These are phyloP conservation scores for Okamejei kenojei DNA, from an alignment of 2,797 vertebrate species.

Conservation along the genomic window DNA sequence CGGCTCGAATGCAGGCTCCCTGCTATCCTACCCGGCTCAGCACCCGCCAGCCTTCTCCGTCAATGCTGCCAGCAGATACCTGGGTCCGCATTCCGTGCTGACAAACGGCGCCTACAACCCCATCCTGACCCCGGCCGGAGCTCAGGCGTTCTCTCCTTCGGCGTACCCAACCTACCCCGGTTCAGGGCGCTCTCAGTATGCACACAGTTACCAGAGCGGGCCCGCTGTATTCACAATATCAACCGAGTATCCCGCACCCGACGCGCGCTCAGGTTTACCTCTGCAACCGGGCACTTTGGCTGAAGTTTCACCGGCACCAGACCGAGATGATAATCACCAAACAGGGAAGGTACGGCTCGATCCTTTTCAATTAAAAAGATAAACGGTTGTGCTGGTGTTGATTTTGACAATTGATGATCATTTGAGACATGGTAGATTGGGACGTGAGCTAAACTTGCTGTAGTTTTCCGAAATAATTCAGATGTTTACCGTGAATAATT, in stretches of 20 bases:
- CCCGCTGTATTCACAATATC: slow-evolving; percentile 65
- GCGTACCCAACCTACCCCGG: slow-evolving; percentile 20
- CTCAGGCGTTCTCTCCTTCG: slow-evolving; percentile 12
- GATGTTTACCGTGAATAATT: not conserved
- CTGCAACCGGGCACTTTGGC: slow-evolving; percentile 88
- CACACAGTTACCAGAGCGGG: slow-evolving; percentile 58
- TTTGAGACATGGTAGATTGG: not conserved
- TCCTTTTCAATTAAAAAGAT: not conserved
- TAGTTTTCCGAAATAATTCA: not conserved
- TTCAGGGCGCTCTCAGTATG: slow-evolving; percentile 42
- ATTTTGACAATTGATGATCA: not conserved
- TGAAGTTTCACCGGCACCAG: slow-evolving; percentile 91
- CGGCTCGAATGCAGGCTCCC: slow-evolving; percentile 75
- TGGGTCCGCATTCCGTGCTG: slow-evolving; percentile 69
- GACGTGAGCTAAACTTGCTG: not conserved
- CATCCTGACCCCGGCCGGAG: slow-evolving; percentile 70
- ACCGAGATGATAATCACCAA: slow-evolving; percentile 98
- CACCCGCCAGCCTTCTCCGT: slow-evolving; percentile 70
- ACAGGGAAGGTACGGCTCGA: slow-evolving; percentile 78
- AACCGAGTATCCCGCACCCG: slow-evolving; percentile 50
- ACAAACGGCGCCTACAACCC: slow-evolving; percentile 64
- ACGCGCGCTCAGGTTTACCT: slow-evolving; percentile 84
- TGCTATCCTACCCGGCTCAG: slow-evolving; percentile 79
- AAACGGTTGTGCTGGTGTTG: too few species aligned
- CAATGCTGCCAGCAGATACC: slow-evolving; percentile 58